Percentiles rank a stretch among this genome's conserved stretches.
Conservation (phyloP, 2,888 invertebrate species). For the Tiliacea aurago region DNA sequence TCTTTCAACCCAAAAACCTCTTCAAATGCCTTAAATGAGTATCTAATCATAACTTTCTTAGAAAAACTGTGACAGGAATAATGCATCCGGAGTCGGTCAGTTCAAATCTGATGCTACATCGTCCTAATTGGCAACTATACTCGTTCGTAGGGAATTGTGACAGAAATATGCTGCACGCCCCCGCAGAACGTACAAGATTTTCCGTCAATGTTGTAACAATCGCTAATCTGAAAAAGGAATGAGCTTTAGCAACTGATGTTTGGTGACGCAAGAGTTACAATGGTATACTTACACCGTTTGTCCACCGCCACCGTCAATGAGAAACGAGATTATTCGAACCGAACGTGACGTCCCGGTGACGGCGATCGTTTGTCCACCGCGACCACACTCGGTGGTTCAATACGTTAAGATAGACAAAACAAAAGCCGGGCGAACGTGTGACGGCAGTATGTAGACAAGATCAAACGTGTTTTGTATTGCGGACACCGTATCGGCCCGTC, state of each 20-base stretch:
- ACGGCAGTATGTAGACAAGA: too few species aligned
- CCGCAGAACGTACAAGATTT: conserved; percentile 1
- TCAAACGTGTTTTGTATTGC: too few species aligned
- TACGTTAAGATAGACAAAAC: too few species aligned
- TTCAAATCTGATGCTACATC: conserved; percentile 8
- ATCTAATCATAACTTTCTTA: conserved; percentile 29
- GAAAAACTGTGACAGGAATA: conserved; percentile 17
- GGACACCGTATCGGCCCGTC: too few species aligned
- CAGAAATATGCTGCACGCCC: background rate
- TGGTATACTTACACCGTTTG: background rate
- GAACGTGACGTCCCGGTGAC: too few species aligned
- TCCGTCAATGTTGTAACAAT: background rate
- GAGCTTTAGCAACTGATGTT: background rate
- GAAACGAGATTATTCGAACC: too few species aligned
- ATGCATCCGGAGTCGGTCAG: conserved; percentile 47
- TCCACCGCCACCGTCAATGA: too few species aligned
- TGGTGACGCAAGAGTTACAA: background rate
- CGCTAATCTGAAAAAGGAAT: background rate
- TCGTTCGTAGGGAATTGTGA: conserved; percentile 15
- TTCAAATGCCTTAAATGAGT: conserved; percentile 1
- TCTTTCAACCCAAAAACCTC: conserved; percentile 31
- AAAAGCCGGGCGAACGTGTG: too few species aligned
- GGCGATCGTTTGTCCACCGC: too few species aligned
- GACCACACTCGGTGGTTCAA: too few species aligned
- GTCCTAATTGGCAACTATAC: conserved; percentile 50